Evolutionary conservation across 2,797 vertebrate species (phyloP), one percentile per base, ranked within the genome.

Genomic region (Darevskia nairensis): DNA sequence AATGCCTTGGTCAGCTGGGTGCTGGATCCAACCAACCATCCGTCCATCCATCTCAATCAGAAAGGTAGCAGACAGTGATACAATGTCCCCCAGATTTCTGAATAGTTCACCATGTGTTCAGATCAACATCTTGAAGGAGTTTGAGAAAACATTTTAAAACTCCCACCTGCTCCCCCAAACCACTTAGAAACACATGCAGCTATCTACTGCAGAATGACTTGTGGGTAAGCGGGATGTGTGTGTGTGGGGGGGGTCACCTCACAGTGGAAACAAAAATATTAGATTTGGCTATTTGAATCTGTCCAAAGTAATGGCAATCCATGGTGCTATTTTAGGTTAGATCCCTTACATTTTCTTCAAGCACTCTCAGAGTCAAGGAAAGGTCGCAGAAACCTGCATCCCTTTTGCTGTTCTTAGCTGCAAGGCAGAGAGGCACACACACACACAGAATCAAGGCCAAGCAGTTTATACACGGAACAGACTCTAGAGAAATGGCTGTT

Each of bases 401-500:
- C 32, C 32, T 32, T 75, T 83, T 55, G 41, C 81, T 83, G 32
- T 68, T 55, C 25, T 78, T 66, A 21, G 75, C 75, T 84, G 44
- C 74, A 23, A 84, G 81, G 44, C 64, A 32, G 41, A 80, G 7
- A 32, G 9, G 50, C 13, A 55, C 50, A 55, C 50, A 55, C 50
- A 55, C 50, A 55, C 50, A 55, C 13, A n/a, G 71, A 68, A 78
- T 78, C 74, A 83, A 84, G 7, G 27, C 75, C 81, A 79, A 29
- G 72, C 74, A 77, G 74, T 77, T 77, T 77, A 83, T 83, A 83
- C 68, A 84, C 6, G 50, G 81, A 84, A 61, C 35, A 79, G 82
- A 66, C 78, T 74, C 82, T 85, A 77, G 41, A 85, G 82, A 77
- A 81, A 76, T 61, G 64, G 50, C 89, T 85, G 61, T 76, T 88